Percentiles rank a stretch among this genome's conserved stretches.
phyloP scores from a whole-genome alignment of 1,140 invertebrate species.

The Littorina saxatilis region DNA sequence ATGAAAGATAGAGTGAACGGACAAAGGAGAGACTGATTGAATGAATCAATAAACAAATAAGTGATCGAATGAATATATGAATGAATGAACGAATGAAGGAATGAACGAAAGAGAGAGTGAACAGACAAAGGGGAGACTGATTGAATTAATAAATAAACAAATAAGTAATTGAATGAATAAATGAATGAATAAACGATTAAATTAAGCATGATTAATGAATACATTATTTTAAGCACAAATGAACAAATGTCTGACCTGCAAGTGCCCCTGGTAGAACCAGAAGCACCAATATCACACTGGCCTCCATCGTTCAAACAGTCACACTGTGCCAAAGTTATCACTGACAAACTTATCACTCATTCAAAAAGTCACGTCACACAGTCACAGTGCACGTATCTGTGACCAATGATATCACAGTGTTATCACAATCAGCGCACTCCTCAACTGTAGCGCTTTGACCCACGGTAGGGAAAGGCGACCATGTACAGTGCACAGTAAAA shows the following conservation, averaged over 20 bases:
- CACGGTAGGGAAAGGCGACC: background rate
- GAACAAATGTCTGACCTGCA: slow-evolving; percentile 10
- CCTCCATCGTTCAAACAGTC: background rate
- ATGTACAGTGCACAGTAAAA: background rate
- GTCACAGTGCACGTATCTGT: too few species aligned
- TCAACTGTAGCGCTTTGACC: background rate
- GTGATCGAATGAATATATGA: background rate
- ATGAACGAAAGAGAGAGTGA: too few species aligned
- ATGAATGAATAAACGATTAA: background rate
- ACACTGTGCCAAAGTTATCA: background rate
- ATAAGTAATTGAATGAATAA: background rate
- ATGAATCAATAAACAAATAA: background rate
- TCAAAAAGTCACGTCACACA: background rate
- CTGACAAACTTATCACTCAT: background rate
- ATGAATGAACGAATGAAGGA: too few species aligned
- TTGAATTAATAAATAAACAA: background rate
- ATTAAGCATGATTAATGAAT: too few species aligned
- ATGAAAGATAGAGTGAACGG: background rate
- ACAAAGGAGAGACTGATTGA: background rate
- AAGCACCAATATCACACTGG: slow-evolving; percentile 28
- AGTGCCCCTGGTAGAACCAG: slow-evolving; percentile 10
- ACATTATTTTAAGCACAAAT: too few species aligned
- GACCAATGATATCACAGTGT: background rate
- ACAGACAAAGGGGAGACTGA: background rate
- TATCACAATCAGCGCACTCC: background rate